phyloP scores from a whole-genome alignment of 1,140 invertebrate genomes.

The Augochlora pura region DNA sequence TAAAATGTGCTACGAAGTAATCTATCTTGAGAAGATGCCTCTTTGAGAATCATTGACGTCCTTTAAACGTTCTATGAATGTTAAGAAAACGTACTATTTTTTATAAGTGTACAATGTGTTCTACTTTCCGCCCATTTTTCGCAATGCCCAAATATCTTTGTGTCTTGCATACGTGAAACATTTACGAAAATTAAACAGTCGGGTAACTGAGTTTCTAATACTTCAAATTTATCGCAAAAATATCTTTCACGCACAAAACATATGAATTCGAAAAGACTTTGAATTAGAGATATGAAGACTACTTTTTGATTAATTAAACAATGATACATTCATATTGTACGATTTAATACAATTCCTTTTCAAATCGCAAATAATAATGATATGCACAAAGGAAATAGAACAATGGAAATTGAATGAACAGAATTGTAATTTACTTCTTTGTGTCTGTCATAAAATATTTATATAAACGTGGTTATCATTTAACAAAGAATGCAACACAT shows the following conservation, averaged over 20 bases:
- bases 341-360: neutral
- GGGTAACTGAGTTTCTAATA: neutral
- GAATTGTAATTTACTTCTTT: conserved; percentile 6
- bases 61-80: conserved; percentile 29
- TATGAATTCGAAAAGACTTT: neutral
- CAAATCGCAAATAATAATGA: neutral
- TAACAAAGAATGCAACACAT: neutral
- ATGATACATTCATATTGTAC: neutral
- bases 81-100: conserved; percentile 39
- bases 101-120: conserved; percentile 39
- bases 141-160: conserved; percentile 26
- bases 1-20: neutral
- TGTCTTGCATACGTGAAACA: conserved; percentile 3
- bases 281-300: neutral
- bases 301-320: too few species aligned
- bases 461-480: conserved; percentile 3
- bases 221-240: neutral
- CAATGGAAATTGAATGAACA: conserved; percentile 28
- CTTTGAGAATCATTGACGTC: conserved; percentile 23
- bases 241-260: conserved; percentile 24
- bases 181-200: neutral
- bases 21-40: conserved; percentile 8
- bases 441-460: conserved; percentile 23
- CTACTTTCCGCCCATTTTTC: conserved; percentile 42
- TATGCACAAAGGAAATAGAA: conserved; percentile 10